phyloP scores from a whole-genome alignment of 2,888 invertebrate species.

The Drosophila picticornis region DNA sequence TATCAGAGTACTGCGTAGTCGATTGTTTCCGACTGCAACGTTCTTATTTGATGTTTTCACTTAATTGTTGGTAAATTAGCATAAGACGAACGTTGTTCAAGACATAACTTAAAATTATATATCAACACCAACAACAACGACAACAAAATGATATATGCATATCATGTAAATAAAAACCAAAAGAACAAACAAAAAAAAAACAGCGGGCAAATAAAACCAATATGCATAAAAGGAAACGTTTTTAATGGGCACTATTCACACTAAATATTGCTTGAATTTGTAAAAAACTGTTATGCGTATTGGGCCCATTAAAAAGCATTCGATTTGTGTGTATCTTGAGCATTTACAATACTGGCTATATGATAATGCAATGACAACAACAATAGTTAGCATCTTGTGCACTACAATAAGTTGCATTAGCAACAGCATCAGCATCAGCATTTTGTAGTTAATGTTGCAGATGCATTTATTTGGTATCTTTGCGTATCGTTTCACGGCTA shows the following conservation, averaged over 20 bases:
- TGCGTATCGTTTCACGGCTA: constrained; percentile 15
- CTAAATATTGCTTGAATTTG: not conserved
- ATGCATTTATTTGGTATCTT: constrained; percentile 26
- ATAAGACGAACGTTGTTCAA: constrained; percentile 7
- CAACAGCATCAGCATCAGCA: constrained; percentile 22
- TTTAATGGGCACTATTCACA: constrained; percentile 17
- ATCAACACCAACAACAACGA: constrained; percentile 35
- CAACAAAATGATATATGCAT: constrained; percentile 34
- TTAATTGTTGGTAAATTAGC: not conserved
- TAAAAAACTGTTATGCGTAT: constrained; percentile 4
- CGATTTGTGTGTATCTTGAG: constrained; percentile 13
- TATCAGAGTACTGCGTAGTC: not conserved
- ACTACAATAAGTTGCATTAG: constrained; percentile 25
- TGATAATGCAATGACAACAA: constrained; percentile 34
- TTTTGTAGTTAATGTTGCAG: constrained; percentile 30
- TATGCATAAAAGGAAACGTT: constrained; percentile 3
- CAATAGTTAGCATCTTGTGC: constrained; percentile 34
- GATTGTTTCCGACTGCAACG: not conserved
- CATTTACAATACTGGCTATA: constrained; percentile 40
- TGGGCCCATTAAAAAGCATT: constrained; percentile 28
- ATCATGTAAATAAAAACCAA: not conserved
- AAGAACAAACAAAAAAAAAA: constrained; percentile 11
- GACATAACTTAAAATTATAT: constrained; percentile 32
- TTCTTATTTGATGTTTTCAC: not conserved
- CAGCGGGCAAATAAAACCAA: constrained; percentile 37